Evolutionary conservation across 2,888 invertebrate genomes (phyloP).

Genomic region (Neoascia interrupta): DNA sequence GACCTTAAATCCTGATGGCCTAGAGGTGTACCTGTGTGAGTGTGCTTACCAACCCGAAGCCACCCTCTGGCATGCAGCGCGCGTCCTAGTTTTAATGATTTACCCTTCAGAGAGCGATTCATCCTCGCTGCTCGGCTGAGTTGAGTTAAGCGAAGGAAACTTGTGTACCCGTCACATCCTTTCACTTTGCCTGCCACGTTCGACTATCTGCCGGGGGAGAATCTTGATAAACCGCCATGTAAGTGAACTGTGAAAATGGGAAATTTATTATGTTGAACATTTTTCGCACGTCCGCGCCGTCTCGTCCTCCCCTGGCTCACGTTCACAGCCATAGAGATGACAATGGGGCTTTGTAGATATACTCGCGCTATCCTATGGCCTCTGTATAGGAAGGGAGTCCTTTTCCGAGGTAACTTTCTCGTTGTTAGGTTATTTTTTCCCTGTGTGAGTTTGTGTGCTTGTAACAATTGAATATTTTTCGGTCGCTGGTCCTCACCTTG

Average conservation of each 20-base stretch:
- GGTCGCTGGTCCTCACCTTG: slow-evolving; percentile 23
- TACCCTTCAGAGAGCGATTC: slow-evolving; percentile 13
- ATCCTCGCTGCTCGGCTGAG: not conserved
- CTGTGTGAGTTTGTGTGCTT: not conserved
- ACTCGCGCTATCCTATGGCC: no score
- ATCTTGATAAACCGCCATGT: slow-evolving; percentile 35
- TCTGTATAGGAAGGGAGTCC: not conserved
- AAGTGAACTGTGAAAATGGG: slow-evolving; percentile 45
- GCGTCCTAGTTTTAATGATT: not conserved
- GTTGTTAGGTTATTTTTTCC: not conserved
- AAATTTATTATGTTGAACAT: slow-evolving; percentile 36
- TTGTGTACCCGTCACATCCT: no score
- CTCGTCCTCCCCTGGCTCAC: not conserved
- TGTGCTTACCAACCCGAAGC: not conserved
- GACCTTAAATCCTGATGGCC: slow-evolving; percentile 4
- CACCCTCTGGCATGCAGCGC: not conserved
- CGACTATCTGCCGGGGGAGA: not conserved
- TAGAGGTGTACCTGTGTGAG: not conserved
- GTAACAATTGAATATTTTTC: slow-evolving; percentile 35
- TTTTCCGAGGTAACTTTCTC: not conserved
- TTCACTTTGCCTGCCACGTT: no score
- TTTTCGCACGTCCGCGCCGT: slow-evolving; percentile 15
- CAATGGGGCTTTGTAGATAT: slow-evolving; percentile 1
- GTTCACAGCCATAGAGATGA: slow-evolving; percentile 18
- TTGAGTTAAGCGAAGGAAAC: slow-evolving; percentile 1